A percentile compares a stretch with the other conserved stretches of the same genome.
Evolutionary conservation across 2,797 vertebrate species (phyloP).

Genomic region (Eremophila alpestris): DNA sequence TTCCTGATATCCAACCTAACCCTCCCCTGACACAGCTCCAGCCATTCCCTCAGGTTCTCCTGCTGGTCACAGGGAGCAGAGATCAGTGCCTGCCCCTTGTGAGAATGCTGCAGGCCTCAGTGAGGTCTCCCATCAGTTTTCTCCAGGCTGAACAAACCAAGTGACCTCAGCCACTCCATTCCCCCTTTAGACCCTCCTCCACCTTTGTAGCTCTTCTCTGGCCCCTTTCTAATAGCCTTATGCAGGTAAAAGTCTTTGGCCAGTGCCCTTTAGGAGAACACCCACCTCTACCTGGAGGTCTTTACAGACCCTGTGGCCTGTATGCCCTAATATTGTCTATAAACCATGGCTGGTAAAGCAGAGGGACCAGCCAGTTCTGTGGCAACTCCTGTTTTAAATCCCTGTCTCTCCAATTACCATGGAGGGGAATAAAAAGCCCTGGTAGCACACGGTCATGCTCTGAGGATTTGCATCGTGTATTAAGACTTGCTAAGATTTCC

Average conservation of each 20-base stretch:
- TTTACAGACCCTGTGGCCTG: background rate
- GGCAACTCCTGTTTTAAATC: background rate
- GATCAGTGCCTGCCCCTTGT: background rate
- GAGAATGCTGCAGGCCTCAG: background rate
- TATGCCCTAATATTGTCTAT: background rate
- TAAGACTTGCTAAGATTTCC: slow-evolving; percentile 52
- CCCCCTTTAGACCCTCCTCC: background rate
- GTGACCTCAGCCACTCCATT: background rate
- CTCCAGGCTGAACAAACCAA: background rate
- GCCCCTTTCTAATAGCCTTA: background rate
- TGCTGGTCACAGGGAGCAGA: background rate
- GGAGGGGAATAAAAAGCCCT: background rate
- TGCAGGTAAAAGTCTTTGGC: background rate
- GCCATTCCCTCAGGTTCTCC: background rate
- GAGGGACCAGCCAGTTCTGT: background rate
- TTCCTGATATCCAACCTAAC: background rate
- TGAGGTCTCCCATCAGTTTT: background rate
- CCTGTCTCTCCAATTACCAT: slow-evolving; percentile 18
- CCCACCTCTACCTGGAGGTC: background rate
- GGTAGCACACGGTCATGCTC: background rate
- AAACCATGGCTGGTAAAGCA: background rate
- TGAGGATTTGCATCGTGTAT: slow-evolving; percentile 64
- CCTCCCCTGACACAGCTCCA: background rate
- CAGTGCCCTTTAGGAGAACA: background rate
- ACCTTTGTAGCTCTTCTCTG: background rate